phyloP scores from a whole-genome alignment of 2,113 vertebrate genomes.

The Podilymbus podiceps region DNA sequence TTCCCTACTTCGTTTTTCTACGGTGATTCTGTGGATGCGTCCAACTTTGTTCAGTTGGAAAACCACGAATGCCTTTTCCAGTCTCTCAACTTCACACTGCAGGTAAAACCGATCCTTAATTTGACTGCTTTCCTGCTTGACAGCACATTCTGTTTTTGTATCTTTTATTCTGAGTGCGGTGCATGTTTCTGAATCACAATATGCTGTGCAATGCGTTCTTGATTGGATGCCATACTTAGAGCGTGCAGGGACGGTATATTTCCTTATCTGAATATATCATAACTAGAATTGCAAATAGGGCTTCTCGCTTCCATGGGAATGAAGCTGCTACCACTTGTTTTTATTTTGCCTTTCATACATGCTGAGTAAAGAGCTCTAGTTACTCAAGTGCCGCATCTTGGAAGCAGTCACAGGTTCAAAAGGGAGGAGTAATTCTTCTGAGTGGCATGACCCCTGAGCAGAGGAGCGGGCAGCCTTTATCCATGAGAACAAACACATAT shows the following conservation, averaged over 20 bases:
- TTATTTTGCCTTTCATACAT: not conserved
- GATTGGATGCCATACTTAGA: not conserved
- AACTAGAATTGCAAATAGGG: not conserved
- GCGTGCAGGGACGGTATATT: not conserved
- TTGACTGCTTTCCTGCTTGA: not conserved
- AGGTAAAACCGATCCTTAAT: constrained; percentile 76
- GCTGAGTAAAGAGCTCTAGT: not conserved
- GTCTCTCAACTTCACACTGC: constrained; percentile 91
- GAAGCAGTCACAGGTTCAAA: not conserved
- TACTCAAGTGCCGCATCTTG: not conserved
- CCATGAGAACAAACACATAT: not conserved
- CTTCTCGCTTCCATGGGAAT: not conserved
- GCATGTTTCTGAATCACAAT: not conserved
- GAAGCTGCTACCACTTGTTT: not conserved
- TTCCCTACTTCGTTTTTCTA: constrained; percentile 91
- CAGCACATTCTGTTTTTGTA: not conserved
- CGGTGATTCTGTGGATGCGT: constrained; percentile 86
- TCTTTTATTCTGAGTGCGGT: not conserved
- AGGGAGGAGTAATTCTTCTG: not conserved
- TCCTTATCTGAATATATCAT: not conserved
- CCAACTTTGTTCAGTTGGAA: constrained; percentile 85
- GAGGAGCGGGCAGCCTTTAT: not conserved
- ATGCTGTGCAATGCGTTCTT: not conserved
- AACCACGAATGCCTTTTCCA: constrained; percentile 92
- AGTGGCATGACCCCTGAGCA: not conserved